Evolutionary conservation across 1,140 invertebrate genomes (phyloP).

Genomic region (Ceratina japonica): DNA sequence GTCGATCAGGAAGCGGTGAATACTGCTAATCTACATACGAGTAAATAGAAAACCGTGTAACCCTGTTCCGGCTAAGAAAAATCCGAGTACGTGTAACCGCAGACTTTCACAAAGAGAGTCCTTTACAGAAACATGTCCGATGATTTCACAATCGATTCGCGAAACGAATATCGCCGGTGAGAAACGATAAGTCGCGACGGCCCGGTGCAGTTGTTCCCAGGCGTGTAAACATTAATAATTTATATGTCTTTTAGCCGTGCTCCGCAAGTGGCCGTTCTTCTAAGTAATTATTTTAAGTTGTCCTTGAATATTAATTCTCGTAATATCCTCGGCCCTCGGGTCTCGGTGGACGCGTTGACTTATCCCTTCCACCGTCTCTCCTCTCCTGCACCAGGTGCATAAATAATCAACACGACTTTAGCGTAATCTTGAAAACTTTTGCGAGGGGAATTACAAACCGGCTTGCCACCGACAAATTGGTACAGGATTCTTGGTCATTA

Average conservation of each 20-base stretch:
- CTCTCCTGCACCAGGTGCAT: constrained; percentile 33
- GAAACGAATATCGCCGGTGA: neutral
- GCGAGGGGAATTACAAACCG: constrained; percentile 45
- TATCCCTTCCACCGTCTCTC: constrained; percentile 28
- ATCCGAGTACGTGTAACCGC: neutral
- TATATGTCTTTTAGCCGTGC: neutral
- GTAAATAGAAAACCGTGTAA: constrained; percentile 22
- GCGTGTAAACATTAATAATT: constrained; percentile 7
- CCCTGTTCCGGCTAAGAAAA: neutral
- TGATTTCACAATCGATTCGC: neutral
- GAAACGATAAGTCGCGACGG: neutral
- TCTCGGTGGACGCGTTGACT: constrained; percentile 54
- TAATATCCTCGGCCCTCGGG: constrained; percentile 20
- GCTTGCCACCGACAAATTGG: constrained; percentile 52
- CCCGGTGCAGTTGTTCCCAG: neutral
- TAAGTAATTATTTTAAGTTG: constrained; percentile 21
- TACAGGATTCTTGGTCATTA: constrained; percentile 51
- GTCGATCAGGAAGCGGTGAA: constrained; percentile 40
- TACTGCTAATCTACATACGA: neutral
- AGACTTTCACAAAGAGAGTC: constrained; percentile 9
- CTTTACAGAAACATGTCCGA: neutral
- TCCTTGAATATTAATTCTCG: constrained; percentile 28
- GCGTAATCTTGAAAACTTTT: constrained; percentile 36
- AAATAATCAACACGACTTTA: constrained; percentile 46
- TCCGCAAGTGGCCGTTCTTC: neutral